Base-by-base conservation (phyloP, 2,888 invertebrate genomes). In the Drosophila stalkeri region DNA sequence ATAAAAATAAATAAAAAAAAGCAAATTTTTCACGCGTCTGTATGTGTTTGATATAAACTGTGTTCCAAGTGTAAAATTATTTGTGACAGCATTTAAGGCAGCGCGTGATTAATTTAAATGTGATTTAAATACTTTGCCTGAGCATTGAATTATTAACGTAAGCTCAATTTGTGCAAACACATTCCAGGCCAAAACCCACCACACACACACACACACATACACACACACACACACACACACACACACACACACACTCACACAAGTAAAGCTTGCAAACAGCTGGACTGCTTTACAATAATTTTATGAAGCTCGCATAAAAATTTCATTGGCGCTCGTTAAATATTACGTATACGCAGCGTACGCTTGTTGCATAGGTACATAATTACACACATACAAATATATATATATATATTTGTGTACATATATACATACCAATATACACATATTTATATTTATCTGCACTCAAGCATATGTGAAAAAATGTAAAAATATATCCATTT, bases 251-350 rank as follows among this genome's bases (percentile, higher is more conserved):
- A 27, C 27, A 33, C 20, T 16, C 33, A 16, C 31, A 14, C 20
- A 35, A 2, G 16, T 3, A 31, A 2, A 20, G 11, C 33, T 8
- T 2, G 9, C 33, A 33, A 14, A 16, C 23, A n/a, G 46, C 18
- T 49, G 33, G 41, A 23, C 51, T 8, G 46, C 46, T 47, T 73
- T 68, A 64, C 68, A 84, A 78, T 81, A 64, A 78, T 78, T 81
- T 85, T 82, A 75, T 85, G 85, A 72, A 55, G 63, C 54, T 49
- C 72, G 23, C 61, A 85, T 82, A 85, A 75, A 85, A 75, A 69
- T 75, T 82, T 80, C 64, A 82, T 85, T 81, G 82, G 46, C 46
- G 80, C 80, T 82, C 86, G 86, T 81, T 85, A 82, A 82, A 82
- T 66, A 64, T 65, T 63, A 52, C 77, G 86, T 80, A 82, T 82